A percentile compares a stretch with the other conserved stretches of the same genome.
Evolutionary conservation across 2,797 vertebrate species (phyloP).

Genomic region (Tenualosa ilisha): DNA sequence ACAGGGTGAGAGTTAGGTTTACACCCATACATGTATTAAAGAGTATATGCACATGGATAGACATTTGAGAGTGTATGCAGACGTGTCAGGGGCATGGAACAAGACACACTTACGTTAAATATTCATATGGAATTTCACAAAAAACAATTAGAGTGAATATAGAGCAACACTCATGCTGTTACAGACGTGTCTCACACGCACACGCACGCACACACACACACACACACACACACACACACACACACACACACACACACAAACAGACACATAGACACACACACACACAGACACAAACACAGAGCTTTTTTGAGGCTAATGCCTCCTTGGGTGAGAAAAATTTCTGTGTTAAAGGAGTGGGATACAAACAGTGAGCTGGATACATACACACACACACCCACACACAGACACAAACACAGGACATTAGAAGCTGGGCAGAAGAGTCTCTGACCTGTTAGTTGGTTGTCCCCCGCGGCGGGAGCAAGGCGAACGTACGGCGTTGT

Average conservation of each 20-base stretch:
- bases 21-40: slow-evolving; percentile 7
- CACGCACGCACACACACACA: slow-evolving; percentile 9
- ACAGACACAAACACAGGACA: slow-evolving; percentile 85
- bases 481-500: slow-evolving; percentile 99
- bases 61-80: background rate
- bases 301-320: background rate
- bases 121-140: background rate
- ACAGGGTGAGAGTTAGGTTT: background rate
- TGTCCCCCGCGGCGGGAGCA: slow-evolving; percentile 95
- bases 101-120: slow-evolving; percentile 9
- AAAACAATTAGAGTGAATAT: slow-evolving; percentile 21
- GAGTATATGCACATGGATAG: background rate
- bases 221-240: background rate
- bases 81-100: background rate
- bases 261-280: background rate
- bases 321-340: background rate
- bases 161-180: background rate
- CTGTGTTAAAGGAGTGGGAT: background rate
- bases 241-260: background rate
- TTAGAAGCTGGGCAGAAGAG: slow-evolving; percentile 80
- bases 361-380: background rate
- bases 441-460: slow-evolving; percentile 98
- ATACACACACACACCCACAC: slow-evolving; percentile 56
- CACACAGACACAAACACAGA: background rate
- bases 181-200: background rate